phyloP scores from a whole-genome alignment of 2,797 vertebrate species.

The Microctenopoma stevenorrisi region DNA sequence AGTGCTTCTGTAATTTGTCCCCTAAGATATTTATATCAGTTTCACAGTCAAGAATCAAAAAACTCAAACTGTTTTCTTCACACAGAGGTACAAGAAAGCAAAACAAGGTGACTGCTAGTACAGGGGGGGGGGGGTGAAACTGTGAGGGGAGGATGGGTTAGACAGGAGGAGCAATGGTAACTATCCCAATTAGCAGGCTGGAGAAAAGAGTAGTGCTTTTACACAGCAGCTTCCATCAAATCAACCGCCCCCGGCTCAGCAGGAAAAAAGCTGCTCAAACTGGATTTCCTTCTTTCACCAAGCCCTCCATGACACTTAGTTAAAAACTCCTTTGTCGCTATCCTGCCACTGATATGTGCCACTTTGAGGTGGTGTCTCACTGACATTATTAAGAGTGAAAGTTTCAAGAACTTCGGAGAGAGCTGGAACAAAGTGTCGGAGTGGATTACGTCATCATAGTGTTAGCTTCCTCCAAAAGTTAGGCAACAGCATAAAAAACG shows the following conservation, averaged over 20 bases:
- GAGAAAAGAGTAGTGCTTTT: constrained; percentile 69
- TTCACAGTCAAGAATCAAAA: constrained; percentile 32
- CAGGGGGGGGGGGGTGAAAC: constrained; percentile 47
- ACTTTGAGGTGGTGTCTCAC: constrained; percentile 69
- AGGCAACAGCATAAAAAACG: constrained; percentile 41
- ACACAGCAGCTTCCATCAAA: constrained; percentile 68
- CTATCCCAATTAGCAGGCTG: constrained; percentile 77
- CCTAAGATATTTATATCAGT: constrained; percentile 44
- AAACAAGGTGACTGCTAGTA: constrained; percentile 49
- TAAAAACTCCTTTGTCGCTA: constrained; percentile 70
- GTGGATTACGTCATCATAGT: constrained; percentile 64
- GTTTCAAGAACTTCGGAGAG: constrained; percentile 62
- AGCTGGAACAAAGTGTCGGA: constrained; percentile 57
- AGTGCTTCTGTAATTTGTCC: constrained; percentile 27
- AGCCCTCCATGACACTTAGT: constrained; percentile 77
- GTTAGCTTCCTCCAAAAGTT: constrained; percentile 67
- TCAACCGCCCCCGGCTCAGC: constrained; percentile 73
- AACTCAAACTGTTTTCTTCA: constrained; percentile 34
- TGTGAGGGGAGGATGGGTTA: constrained; percentile 40
- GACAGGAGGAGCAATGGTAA: constrained; percentile 64
- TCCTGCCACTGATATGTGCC: constrained; percentile 65
- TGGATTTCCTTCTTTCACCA: constrained; percentile 78
- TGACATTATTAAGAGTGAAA: constrained; percentile 71
- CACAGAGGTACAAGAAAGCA: constrained; percentile 47
- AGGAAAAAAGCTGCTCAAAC: constrained; percentile 70